A percentile compares a stretch with the other conserved stretches of the same genome.
Conservation (phyloP, 2,113 vertebrate genomes). For the Odocoileus virginianus region DNA sequence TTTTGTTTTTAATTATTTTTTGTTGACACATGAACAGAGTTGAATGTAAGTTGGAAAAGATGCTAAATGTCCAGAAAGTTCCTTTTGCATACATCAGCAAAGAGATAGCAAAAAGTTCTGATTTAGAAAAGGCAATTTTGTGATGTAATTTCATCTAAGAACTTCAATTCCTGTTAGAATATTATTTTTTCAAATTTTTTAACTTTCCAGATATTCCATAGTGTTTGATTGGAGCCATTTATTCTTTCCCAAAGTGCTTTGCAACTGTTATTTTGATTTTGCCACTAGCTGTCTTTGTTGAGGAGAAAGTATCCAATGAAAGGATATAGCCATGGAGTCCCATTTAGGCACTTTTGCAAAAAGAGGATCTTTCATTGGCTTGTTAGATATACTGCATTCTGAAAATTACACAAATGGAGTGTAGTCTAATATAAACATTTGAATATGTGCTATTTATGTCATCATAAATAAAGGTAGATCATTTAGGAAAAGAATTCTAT, state of each 20-base stretch:
- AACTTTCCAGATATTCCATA: slow-evolving; percentile 21
- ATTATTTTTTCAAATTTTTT: slow-evolving; percentile 23
- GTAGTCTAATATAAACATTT: background rate
- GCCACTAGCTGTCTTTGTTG: slow-evolving; percentile 6
- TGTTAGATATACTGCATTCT: slow-evolving; percentile 21
- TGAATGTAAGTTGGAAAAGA: slow-evolving; percentile 22
- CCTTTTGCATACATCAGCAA: background rate
- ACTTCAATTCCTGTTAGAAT: slow-evolving; percentile 23
- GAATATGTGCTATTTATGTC: background rate
- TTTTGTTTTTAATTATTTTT: slow-evolving; percentile 27
- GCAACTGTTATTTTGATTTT: background rate
- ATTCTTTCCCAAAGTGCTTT: slow-evolving; percentile 17
- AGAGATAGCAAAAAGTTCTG: background rate
- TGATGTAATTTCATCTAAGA: slow-evolving; percentile 35
- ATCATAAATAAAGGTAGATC: slow-evolving; percentile 25
- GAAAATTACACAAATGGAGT: slow-evolving; percentile 4
- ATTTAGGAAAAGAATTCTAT: slow-evolving; percentile 24
- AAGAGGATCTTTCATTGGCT: slow-evolving; percentile 27
- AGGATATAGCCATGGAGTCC: background rate
- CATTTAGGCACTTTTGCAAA: slow-evolving; percentile 33
- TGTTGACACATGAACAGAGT: slow-evolving; percentile 7
- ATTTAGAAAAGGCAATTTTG: slow-evolving; percentile 34
- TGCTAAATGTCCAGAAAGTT: background rate
- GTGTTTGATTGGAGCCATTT: slow-evolving; percentile 10
- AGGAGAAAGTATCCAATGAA: slow-evolving; percentile 9